These are phyloP conservation scores for Dendrolimus punctatus DNA, from an alignment of 1,140 invertebrate genomes.

Conservation along the genomic window DNA sequence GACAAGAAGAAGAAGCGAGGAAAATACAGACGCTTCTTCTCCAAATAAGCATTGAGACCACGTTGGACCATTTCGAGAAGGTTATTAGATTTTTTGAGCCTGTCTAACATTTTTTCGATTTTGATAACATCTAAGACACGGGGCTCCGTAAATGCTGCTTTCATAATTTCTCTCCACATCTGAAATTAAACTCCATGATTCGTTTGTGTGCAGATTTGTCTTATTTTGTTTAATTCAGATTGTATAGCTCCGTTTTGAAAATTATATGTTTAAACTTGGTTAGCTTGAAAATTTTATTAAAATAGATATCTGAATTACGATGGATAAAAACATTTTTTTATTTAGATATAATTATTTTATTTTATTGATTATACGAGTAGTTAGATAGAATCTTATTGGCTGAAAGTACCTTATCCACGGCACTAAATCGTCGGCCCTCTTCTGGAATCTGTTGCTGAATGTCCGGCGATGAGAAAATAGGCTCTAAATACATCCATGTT, in stretches of 20 bases:
- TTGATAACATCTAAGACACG: constrained; percentile 88
- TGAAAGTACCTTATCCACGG: constrained; percentile 85
- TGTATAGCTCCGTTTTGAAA: too few relatives aligned
- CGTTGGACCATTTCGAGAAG: constrained; percentile 92
- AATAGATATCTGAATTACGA: too few relatives aligned
- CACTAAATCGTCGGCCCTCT: constrained; percentile 87
- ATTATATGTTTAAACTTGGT: too few relatives aligned
- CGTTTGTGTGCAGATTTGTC: too few relatives aligned
- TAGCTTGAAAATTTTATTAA: too few relatives aligned
- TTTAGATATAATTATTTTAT: too few relatives aligned
- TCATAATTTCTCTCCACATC: constrained; percentile 97
- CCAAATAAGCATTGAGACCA: constrained; percentile 93
- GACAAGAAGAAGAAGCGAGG: constrained; percentile 97
- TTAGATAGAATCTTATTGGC: too few relatives aligned
- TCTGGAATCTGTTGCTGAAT: constrained; percentile 97
- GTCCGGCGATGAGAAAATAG: constrained; percentile 97
- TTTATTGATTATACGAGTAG: too few relatives aligned
- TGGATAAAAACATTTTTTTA: too few relatives aligned
- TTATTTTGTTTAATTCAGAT: too few relatives aligned
- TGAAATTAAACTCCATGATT: constrained; percentile 13
- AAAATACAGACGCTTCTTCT: constrained; percentile 96
- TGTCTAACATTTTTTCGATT: constrained; percentile 95
- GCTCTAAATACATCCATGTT: constrained; percentile 98
- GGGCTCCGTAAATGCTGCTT: constrained; percentile 82
- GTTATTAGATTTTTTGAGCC: constrained; percentile 90